Conservation (phyloP, 1,140 invertebrate genomes). For the Physella acuta region DNA sequence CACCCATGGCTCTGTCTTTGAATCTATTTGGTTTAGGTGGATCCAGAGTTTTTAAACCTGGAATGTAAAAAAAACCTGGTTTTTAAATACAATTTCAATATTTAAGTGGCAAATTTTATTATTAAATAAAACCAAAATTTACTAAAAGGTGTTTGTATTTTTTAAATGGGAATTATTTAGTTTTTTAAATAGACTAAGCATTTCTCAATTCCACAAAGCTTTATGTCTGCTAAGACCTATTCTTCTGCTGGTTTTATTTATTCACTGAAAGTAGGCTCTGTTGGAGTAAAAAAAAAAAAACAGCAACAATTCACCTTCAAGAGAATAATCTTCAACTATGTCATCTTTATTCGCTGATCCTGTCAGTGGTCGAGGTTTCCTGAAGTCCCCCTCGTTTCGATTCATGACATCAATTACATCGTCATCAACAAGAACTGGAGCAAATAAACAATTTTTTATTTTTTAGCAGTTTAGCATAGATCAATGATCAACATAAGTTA, state of each 20-base stretch:
- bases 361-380: constrained; percentile 40
- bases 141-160: too few relatives aligned
- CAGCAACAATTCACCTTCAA: constrained; percentile 37
- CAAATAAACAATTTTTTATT: too few relatives aligned
- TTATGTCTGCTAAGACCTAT: too few relatives aligned
- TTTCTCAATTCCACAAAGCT: too few relatives aligned
- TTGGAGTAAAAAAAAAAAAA: constrained; percentile 15
- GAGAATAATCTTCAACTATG: constrained; percentile 42
- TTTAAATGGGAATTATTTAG: too few relatives aligned
- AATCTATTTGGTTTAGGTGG: not conserved
- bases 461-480: too few relatives aligned
- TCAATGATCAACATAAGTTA: too few relatives aligned
- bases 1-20: constrained; percentile 4
- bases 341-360: constrained; percentile 43
- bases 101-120: too few relatives aligned
- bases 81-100: too few relatives aligned
- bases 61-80: too few relatives aligned
- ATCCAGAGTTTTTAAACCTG: constrained; percentile 30
- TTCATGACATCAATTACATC: constrained; percentile 47
- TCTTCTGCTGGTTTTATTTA: not conserved
- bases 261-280: constrained; percentile 8
- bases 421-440: constrained; percentile 51
- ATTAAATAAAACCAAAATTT: too few relatives aligned
- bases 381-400: constrained; percentile 40
- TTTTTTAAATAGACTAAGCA: too few relatives aligned